Conservation (phyloP, 1,140 invertebrate genomes). For the Tenebrio molitor region DNA sequence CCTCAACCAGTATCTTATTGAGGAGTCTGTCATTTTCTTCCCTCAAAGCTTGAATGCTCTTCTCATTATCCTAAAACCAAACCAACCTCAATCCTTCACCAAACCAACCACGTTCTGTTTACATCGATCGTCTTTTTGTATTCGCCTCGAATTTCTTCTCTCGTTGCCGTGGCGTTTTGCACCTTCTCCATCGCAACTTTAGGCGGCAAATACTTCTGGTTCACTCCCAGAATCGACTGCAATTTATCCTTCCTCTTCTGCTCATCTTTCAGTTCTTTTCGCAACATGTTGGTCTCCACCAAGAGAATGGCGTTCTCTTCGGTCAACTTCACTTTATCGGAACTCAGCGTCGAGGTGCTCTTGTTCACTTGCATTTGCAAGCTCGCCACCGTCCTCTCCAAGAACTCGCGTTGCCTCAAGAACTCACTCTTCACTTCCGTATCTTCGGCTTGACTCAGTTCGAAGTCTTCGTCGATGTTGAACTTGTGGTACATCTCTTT, state of each 20-base stretch:
- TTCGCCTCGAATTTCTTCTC: constrained; percentile 74
- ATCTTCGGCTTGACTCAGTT: constrained; percentile 74
- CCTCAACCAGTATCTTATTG: constrained; percentile 56
- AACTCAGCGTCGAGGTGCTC: constrained; percentile 56
- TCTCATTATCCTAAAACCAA: constrained; percentile 55
- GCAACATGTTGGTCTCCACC: constrained; percentile 80
- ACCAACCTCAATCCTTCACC: constrained; percentile 1
- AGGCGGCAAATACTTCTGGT: constrained; percentile 70
- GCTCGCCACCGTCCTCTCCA: constrained; percentile 80
- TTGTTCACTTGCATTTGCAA: constrained; percentile 66
- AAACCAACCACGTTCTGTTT: constrained; percentile 34
- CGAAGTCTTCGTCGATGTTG: constrained; percentile 76
- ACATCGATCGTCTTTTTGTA: constrained; percentile 71
- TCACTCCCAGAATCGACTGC: constrained; percentile 78
- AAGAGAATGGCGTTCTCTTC: constrained; percentile 84
- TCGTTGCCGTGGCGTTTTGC: constrained; percentile 72
- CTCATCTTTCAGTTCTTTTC: constrained; percentile 76
- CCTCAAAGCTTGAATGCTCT: constrained; percentile 54
- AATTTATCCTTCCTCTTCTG: constrained; percentile 76
- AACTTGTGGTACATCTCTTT: constrained; percentile 83
- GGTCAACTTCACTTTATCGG: constrained; percentile 65
- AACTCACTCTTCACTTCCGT: constrained; percentile 84
- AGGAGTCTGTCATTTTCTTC: constrained; percentile 59
- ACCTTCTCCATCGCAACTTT: constrained; percentile 72
- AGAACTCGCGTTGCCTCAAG: constrained; percentile 81